Evolutionary conservation across 1,140 invertebrate species (phyloP), one percentile per base, ranked within the genome.

Genomic region (Drosophila yakuba): DNA sequence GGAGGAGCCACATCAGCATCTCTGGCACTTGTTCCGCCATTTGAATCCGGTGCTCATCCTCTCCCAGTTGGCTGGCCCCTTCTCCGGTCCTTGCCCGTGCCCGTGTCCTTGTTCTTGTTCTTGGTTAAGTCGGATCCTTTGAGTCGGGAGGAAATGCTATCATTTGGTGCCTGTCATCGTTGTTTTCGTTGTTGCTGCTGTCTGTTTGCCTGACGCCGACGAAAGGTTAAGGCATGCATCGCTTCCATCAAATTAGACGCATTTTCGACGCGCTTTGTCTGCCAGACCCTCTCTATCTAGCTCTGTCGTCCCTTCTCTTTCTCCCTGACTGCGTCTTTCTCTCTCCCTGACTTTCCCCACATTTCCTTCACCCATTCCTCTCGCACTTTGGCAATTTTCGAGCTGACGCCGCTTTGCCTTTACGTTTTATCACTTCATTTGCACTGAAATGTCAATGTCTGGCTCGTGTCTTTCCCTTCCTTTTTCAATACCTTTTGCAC

Each of bases 361-460:
- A 15, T 58, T 43, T 43, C 58, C 64, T 32, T 32, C 8, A 32
- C 28, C 28, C 28, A 32, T 32, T 32, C 28, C 28, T 10, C 25
- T 48, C 47, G 43, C 55, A 50, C 74, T 61, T 76, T 77, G 56
- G 73, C 74, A 76, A 77, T 76, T 75, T 76, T 66, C 57, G 52
- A 76, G 73, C 78, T 81, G 78, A 63, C 78, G 72, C 73, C 74
- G 59, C 48, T 69, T 74, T 73, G 61, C 59, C 81, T 66, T 69
- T 66, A 74, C 61, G 59, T 82, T 83, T 83, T 80, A 89, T 89
- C 83, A 88, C 83, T 83, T 89, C 84, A 86, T 86, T 86, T 79
- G 68, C 76, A 74, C 72, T 63, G 79, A 88, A 80, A 80, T 88
- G 83, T 88, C 84, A 79, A 88, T 79, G 78, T 88, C 75, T 79